Conservation (phyloP, 2,797 vertebrate species). For the Thripadectes ignobilis region DNA sequence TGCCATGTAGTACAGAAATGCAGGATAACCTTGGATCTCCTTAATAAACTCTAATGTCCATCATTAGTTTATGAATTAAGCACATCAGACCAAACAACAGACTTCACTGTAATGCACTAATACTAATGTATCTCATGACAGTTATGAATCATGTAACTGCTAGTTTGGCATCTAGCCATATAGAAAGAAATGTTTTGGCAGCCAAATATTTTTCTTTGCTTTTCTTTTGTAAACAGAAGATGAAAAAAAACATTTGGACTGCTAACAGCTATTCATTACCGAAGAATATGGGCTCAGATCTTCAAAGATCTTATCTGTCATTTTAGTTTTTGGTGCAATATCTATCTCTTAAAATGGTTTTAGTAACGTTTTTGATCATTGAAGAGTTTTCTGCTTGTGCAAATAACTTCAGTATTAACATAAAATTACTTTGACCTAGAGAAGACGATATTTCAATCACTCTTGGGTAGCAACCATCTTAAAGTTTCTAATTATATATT, state of each 20-base stretch:
- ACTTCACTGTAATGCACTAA: not conserved
- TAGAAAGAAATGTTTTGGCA: not conserved
- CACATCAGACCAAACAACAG: not conserved
- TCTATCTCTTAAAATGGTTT: not conserved
- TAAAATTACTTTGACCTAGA: not conserved
- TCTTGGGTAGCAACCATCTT: not conserved
- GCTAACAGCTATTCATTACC: not conserved
- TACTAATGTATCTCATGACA: not conserved
- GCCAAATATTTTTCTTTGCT: not conserved
- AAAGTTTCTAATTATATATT: not conserved
- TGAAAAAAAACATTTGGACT: not conserved
- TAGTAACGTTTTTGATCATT: not conserved
- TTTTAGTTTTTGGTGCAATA: not conserved
- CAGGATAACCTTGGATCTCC: not conserved
- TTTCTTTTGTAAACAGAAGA: not conserved
- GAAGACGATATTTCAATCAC: not conserved
- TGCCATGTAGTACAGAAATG: not conserved
- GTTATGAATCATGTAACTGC: not conserved
- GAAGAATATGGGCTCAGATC: not conserved
- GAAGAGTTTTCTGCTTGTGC: not conserved
- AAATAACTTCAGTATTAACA: not conserved
- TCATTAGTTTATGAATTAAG: not conserved
- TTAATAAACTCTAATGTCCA: not conserved
- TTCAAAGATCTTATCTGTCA: not conserved
- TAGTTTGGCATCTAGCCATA: not conserved